Evolutionary conservation across 2,888 invertebrate species (phyloP).

Genomic region (Colostygia pectinataria): DNA sequence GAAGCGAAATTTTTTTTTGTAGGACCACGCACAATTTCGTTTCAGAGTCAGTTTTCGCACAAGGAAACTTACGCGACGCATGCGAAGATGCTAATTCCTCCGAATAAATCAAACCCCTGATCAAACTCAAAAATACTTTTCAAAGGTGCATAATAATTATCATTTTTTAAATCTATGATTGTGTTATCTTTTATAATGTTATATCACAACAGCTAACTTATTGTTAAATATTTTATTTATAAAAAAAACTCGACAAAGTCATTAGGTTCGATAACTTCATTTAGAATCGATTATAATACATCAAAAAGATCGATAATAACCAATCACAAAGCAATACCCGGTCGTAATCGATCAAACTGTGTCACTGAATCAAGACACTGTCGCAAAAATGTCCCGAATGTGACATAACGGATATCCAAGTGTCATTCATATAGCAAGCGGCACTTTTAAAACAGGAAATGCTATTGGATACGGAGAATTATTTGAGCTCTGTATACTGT

Average conservation of each 20-base stretch:
- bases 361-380: conserved; percentile 49
- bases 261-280: neutral
- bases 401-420: conserved; percentile 35
- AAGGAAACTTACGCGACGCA: too few species aligned
- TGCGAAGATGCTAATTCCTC: too few species aligned
- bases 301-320: conserved; percentile 38
- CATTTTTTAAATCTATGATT: too few species aligned
- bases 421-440: conserved; percentile 35
- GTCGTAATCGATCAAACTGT: conserved; percentile 50
- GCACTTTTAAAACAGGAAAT: conserved; percentile 43
- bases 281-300: conserved; percentile 17
- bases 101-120: too few species aligned
- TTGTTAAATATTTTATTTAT: too few species aligned
- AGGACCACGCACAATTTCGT: too few species aligned
- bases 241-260: too few species aligned
- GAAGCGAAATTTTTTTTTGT: too few species aligned
- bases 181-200: neutral
- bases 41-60: too few species aligned
- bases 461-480: conserved; percentile 2
- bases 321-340: conserved; percentile 38
- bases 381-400: conserved; percentile 32
- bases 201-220: neutral
- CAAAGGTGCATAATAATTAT: too few species aligned
- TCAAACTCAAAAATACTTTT: too few species aligned
- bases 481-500: neutral